Conservation (phyloP, 2,797 vertebrate species). For the Buphagus erythrorhynchus region DNA sequence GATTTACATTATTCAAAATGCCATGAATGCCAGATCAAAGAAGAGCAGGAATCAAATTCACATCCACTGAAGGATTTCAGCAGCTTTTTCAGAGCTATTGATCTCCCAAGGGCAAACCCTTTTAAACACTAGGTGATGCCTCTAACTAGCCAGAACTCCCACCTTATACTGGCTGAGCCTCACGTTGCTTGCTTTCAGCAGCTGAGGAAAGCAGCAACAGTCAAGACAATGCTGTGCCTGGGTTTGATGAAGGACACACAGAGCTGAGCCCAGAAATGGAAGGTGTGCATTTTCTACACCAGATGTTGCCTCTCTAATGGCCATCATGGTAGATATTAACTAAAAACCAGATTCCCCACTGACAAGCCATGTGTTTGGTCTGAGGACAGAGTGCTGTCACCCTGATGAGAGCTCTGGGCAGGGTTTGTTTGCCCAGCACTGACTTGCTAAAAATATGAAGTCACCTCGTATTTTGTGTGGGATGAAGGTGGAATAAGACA, state of each 20-base stretch:
- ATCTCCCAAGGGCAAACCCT: slow-evolving; percentile 15
- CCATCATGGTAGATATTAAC: neutral
- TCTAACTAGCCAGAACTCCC: slow-evolving; percentile 2
- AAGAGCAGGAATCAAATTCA: neutral
- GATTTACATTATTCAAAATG: neutral
- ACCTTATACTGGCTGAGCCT: neutral
- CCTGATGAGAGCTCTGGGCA: neutral
- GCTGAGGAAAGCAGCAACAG: neutral
- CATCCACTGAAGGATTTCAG: slow-evolving; percentile 17
- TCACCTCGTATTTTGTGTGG: neutral
- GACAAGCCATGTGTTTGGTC: neutral
- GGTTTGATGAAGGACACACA: neutral
- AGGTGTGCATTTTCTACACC: neutral
- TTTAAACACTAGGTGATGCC: neutral
- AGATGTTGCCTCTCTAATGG: neutral
- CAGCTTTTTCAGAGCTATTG: slow-evolving; percentile 14
- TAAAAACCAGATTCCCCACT: neutral
- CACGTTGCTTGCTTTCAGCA: neutral
- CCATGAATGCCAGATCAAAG: slow-evolving; percentile 32
- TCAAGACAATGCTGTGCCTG: neutral
- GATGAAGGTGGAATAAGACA: neutral
- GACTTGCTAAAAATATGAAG: neutral
- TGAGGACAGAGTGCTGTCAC: neutral
- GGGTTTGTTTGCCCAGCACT: neutral
- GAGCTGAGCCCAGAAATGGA: neutral